phyloP scores from a whole-genome alignment of 2,888 invertebrate species.

The Cartodere bifasciata region DNA sequence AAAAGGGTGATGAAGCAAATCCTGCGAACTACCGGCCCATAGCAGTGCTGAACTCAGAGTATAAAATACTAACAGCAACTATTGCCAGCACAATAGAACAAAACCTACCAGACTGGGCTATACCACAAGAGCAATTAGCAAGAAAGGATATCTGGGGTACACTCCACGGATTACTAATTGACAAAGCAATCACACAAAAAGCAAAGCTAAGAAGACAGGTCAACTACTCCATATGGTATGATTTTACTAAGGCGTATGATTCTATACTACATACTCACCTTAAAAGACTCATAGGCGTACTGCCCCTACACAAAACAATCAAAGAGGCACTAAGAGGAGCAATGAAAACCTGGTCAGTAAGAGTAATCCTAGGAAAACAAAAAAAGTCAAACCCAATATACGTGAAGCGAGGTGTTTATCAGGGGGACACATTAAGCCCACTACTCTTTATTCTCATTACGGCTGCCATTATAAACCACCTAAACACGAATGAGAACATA shows the following conservation, averaged over 20 bases:
- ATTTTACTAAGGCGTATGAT: conserved; percentile 11
- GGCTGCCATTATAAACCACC: conserved; percentile 10
- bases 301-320: conserved; percentile 8
- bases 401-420: conserved; percentile 10
- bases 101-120: conserved; percentile 12
- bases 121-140: conserved; percentile 15
- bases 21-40: conserved; percentile 21
- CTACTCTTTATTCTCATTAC: conserved; percentile 15
- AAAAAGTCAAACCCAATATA: background rate
- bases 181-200: conserved; percentile 15
- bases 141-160: conserved; percentile 18
- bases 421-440: conserved; percentile 13
- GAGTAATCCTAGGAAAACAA: background rate
- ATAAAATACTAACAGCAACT: conserved; percentile 19
- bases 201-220: conserved; percentile 11
- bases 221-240: conserved; percentile 16
- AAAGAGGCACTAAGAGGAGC: conserved; percentile 1
- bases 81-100: conserved; percentile 11
- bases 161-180: conserved; percentile 15
- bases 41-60: conserved; percentile 18
- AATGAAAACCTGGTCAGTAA: background rate
- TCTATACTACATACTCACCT: conserved; percentile 12
- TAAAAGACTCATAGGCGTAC: conserved; percentile 11
- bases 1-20: conserved; percentile 18
- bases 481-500: conserved; percentile 5